Conservation (phyloP, 1,140 invertebrate species). For the Lethocerus indicus region DNA sequence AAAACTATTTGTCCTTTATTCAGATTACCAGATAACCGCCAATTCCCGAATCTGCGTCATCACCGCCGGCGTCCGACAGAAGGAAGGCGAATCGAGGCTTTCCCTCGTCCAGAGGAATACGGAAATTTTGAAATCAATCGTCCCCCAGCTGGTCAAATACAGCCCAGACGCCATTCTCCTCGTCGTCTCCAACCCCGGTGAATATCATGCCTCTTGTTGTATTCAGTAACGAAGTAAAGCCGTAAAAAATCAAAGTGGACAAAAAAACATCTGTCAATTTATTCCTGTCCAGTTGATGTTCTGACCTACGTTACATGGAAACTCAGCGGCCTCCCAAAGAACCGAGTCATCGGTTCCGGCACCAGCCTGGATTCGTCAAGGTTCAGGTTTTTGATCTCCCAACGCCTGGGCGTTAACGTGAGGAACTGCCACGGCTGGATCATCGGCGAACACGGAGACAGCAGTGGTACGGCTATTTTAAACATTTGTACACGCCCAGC, state of each 20-base stretch:
- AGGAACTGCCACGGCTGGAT: conserved; percentile 77
- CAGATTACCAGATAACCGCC: conserved; percentile 58
- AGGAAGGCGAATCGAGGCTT: conserved; percentile 67
- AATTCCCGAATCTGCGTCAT: conserved; percentile 71
- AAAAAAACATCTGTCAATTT: background rate
- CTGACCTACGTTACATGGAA: conserved; percentile 89
- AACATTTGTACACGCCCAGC: background rate
- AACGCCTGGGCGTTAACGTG: conserved; percentile 60
- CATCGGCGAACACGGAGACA: conserved; percentile 73
- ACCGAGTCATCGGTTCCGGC: conserved; percentile 76
- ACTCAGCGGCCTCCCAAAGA: conserved; percentile 67
- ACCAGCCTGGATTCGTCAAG: conserved; percentile 81
- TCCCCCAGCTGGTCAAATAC: conserved; percentile 65
- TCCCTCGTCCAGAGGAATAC: conserved; percentile 76
- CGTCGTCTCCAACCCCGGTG: conserved; percentile 70
- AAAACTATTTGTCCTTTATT: background rate
- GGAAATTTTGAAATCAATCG: conserved; percentile 72
- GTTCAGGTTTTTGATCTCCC: conserved; percentile 74
- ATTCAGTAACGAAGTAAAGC: background rate
- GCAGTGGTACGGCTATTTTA: conserved; percentile 37
- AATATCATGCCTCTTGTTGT: background rate
- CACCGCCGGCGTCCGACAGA: conserved; percentile 74
- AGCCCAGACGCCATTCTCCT: conserved; percentile 74
- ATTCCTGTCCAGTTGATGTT: conserved; percentile 46
- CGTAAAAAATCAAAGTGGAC: background rate